Base-by-base conservation (phyloP, 2,888 invertebrate species). In the Aricia artaxerxes region DNA sequence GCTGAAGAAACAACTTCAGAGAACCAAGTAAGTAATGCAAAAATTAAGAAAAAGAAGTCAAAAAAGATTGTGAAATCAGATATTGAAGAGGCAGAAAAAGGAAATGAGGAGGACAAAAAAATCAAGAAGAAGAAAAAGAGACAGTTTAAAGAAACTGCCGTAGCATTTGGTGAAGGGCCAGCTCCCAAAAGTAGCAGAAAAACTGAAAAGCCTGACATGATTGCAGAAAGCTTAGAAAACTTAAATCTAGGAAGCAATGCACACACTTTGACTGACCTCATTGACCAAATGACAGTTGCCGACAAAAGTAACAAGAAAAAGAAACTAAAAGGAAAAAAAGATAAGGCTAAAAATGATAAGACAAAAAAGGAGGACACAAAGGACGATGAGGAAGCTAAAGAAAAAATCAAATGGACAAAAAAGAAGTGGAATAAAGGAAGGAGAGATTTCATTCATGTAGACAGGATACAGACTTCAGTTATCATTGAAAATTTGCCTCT, bases 201-300 rank as follows among this genome's bases (percentile, higher is more conserved):
- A 80, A 86, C 89, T 4, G 57, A 80, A 0, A 89, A 89, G 78
- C 87, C 89, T 1, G 91, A 92, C 77, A 83, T 85, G 1, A 89
- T 92, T 24, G 87, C 87, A 64, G 87, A 89, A 73, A 88, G 91
- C 61, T 84, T 94, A 13, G 89, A 92, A 83, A 92, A 90, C 78
- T 85, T 93, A 0, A 91, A 86, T 49, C 91, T 93, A 61, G 94
- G 92, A 16, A 92, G 93, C 79, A 94, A 92, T 82, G 84, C 92
- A 38, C 90, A 93, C 79, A 90, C 91, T 81, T 81, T 93, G 16
- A 87, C 89, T 38, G 88, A 88, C 80, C 81, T 94, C 35, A 84
- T 94, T 9, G 92, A 92, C 78, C 91, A 92, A 84, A 93, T 94
- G 93, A 85, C 86, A 2, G 92, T 93, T n/a, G 88, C 87, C 64